Percentiles rank a stretch among this genome's conserved stretches.
These are phyloP conservation scores for Microcebus tavaratra DNA, from an alignment of 2,113 vertebrate species.

Conservation along the genomic window DNA sequence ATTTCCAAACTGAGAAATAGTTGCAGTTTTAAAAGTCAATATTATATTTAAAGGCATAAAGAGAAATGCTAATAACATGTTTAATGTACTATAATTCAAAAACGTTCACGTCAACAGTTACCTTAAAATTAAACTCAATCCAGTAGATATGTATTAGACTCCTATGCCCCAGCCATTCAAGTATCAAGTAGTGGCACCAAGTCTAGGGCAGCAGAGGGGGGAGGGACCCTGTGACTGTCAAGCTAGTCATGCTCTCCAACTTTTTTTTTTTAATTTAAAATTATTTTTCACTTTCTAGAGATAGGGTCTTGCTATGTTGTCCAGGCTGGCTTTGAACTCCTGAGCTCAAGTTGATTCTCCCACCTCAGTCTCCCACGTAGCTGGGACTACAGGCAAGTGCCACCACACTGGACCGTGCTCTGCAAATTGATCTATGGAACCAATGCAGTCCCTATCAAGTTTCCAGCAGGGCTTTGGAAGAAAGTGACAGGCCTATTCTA, in stretches of 20 bases:
- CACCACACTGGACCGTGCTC: not conserved
- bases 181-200: not conserved
- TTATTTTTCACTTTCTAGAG: no score
- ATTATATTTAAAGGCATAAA: conserved; percentile 26
- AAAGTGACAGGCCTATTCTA: not conserved
- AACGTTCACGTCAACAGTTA: not conserved
- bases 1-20: not conserved
- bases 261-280: not conserved
- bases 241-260: not conserved
- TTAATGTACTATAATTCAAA: not conserved
- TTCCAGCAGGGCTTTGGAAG: not conserved
- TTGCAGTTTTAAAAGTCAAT: not conserved
- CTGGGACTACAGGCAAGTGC: no score
- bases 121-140: not conserved
- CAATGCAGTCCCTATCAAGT: not conserved
- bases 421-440: not conserved
- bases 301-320: no score
- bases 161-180: no score
- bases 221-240: not conserved
- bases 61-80: not conserved
- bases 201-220: no score
- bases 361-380: no score
- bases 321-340: no score
- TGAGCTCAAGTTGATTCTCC: no score
- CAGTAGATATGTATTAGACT: not conserved